Evolutionary conservation across 2,888 invertebrate genomes (phyloP).

Genomic region (Cantharis rustica): DNA sequence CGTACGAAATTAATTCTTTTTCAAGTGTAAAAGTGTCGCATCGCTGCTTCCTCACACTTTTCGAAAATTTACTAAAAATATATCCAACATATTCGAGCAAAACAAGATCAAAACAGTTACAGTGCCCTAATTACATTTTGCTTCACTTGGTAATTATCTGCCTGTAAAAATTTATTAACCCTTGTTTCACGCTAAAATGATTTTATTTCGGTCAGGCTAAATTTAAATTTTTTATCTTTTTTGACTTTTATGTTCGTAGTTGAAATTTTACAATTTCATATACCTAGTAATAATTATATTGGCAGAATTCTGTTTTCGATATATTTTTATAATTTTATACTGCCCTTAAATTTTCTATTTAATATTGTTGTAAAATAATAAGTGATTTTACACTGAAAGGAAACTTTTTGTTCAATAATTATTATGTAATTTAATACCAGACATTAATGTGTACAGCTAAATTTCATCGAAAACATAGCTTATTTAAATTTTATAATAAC

Average conservation of each 20-base stretch:
- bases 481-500: no score
- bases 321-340: no score
- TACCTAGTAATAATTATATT: no score
- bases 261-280: no score
- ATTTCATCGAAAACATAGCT: no score
- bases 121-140: neutral
- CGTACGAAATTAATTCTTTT: conserved; percentile 19
- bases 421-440: no score
- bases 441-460: no score
- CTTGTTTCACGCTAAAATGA: neutral
- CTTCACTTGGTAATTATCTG: neutral
- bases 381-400: no score
- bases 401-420: no score
- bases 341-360: no score
- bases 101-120: conserved; percentile 17
- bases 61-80: conserved; percentile 13
- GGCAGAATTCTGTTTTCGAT: no score
- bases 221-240: neutral
- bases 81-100: neutral
- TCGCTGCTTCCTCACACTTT: conserved; percentile 24
- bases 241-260: neutral
- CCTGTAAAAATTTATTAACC: neutral
- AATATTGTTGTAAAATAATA: no score
- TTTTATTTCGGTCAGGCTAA: neutral
- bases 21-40: conserved; percentile 16